Base-by-base conservation (phyloP, 1,140 invertebrate species). In the Archivesica marissinica region DNA sequence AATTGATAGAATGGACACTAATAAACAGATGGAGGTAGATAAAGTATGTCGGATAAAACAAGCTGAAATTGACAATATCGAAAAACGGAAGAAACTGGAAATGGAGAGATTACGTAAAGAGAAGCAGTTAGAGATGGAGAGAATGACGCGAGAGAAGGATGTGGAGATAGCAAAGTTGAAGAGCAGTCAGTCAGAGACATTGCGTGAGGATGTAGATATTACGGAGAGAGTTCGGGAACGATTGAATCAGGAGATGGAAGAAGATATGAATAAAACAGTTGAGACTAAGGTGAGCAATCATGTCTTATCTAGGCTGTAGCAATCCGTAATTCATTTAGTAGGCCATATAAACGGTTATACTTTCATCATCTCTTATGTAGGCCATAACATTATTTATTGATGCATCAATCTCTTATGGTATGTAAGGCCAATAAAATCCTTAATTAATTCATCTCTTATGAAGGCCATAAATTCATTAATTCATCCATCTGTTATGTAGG, bases 191-290 rank as follows among this genome's bases (percentile, higher is more conserved):
- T 41, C 38, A 25, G 59, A 79, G 6, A 35, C 35, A n/a, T 35
- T 38, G 6, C 17, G 56, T 33, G 35, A 70, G n/a, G 33, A 47
- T 33, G 44, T 50, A 11, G 44, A 61, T 25, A 7, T 59, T 17
- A 70, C 38, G 7, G 59, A 76, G 33, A 64, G 72, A 77, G 47
- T 84, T 13, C 54, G 77, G 66, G 78, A 85, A 15, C 39, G 50
- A 44, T 35, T 87, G 35, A 76, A 82, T 54, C 23, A 56, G 33
- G 79, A 79, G 17, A 47, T 86, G 68, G 54, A 86, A 41, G 78
- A 52, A n/a, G 64, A 87, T 44, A 79, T 74, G 30, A 70, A 88
- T 17, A 87, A 86, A 85, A 74, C 84, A 20, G 33, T 88, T 1
- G 87, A 90, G 52, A 79, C 68, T 20, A 88, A 83, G 77, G 88